These are phyloP conservation scores for Fragum sueziense DNA, from an alignment of 2,888 invertebrate genomes.

Conservation along the genomic window DNA sequence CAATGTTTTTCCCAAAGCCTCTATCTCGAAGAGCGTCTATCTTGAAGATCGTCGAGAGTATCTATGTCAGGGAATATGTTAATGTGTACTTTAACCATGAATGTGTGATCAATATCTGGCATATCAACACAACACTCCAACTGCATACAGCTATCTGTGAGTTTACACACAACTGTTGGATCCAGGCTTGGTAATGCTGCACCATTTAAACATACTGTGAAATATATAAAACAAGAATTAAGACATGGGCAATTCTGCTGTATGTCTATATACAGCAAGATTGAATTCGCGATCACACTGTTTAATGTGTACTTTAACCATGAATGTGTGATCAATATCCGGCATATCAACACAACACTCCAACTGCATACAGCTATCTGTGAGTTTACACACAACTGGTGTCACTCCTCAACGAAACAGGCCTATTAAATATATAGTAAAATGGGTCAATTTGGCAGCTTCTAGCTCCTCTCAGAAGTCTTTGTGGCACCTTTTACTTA, in stretches of 20 bases:
- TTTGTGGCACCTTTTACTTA: too few relatives aligned
- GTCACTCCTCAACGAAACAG: too few relatives aligned
- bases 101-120: constrained; percentile 11
- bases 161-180: neutral
- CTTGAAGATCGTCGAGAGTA: too few relatives aligned
- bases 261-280: constrained; percentile 50
- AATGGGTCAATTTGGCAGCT: too few relatives aligned
- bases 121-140: constrained; percentile 37
- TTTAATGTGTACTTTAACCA: constrained; percentile 33
- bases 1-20: too few relatives aligned
- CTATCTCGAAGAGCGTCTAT: too few relatives aligned
- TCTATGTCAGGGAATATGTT: too few relatives aligned
- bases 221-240: constrained; percentile 51
- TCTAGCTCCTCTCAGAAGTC: too few relatives aligned
- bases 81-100: constrained; percentile 27
- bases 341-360: constrained; percentile 36
- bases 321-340: constrained; percentile 25
- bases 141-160: constrained; percentile 15
- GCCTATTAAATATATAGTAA: too few relatives aligned
- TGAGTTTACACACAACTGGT: constrained; percentile 5
- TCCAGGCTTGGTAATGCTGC: neutral
- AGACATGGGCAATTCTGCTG: constrained; percentile 38
- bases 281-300: constrained; percentile 49
- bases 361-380: constrained; percentile 26
- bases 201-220: constrained; percentile 26